Percentiles rank a stretch among this genome's conserved stretches.
phyloP scores from a whole-genome alignment of 2,113 vertebrate species.

The Seriola aureovittata region DNA sequence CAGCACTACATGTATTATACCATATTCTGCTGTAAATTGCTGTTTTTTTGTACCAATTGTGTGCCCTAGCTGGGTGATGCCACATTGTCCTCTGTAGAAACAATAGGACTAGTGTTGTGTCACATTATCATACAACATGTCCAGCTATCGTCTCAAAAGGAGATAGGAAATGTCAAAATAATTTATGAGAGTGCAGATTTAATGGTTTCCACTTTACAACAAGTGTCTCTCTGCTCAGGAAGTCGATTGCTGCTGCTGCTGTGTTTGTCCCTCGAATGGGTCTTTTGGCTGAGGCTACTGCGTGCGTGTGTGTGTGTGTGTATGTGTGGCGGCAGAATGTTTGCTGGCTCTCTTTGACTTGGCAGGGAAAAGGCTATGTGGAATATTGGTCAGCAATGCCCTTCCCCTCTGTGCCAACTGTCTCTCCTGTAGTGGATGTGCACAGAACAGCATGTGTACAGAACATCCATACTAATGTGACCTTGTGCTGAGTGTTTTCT shows the following conservation, averaged over 20 bases:
- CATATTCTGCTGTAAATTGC: neutral
- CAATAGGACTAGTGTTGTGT: slow-evolving; percentile 32
- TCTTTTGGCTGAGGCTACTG: slow-evolving; percentile 41
- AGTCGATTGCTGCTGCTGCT: slow-evolving; percentile 38
- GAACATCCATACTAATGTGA: slow-evolving; percentile 47
- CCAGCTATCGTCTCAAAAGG: neutral
- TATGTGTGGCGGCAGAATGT: slow-evolving; percentile 48
- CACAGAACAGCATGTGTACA: slow-evolving; percentile 38
- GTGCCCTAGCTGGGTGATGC: neutral
- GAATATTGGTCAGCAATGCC: slow-evolving; percentile 59
- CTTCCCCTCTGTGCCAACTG: slow-evolving; percentile 61
- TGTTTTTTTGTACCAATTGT: slow-evolving; percentile 16
- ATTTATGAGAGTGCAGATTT: slow-evolving; percentile 44
- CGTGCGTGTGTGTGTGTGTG: slow-evolving; percentile 14
- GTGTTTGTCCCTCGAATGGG: slow-evolving; percentile 45
- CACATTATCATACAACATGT: slow-evolving; percentile 43
- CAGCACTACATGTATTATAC: neutral
- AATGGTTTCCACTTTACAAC: slow-evolving; percentile 51
- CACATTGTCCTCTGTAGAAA: slow-evolving; percentile 21
- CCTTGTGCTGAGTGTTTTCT: slow-evolving; percentile 47
- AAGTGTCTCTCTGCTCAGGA: slow-evolving; percentile 30
- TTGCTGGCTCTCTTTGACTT: slow-evolving; percentile 62
- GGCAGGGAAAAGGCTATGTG: slow-evolving; percentile 54
- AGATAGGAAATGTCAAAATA: slow-evolving; percentile 23
- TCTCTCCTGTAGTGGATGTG: slow-evolving; percentile 44